Evolutionary conservation across 2,888 invertebrate genomes (phyloP), one percentile per base, ranked within the genome.

Genomic region (Dorcus parallelipipedus): DNA sequence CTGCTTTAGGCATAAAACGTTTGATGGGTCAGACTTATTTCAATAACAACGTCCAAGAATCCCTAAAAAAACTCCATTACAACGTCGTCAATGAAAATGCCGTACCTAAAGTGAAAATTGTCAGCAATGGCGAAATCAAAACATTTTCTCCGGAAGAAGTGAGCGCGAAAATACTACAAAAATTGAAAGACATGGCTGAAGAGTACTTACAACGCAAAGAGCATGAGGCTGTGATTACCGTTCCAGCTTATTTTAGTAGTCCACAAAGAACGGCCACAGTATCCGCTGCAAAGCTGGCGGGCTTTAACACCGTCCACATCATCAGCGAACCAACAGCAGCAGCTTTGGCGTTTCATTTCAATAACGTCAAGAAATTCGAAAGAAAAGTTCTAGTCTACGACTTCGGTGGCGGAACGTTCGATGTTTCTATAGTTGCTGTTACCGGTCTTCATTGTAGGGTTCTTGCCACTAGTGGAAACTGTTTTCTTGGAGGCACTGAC

Each of bases 201-300:
- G 40, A 41, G 14, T 57, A 63, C 38, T 45, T 68, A 6, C 61
- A 61, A 3, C 9, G 58, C n/a, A 38, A 17, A 6, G 61, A 68
- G 3, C 56, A 38, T 10, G 67, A 63, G 49, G 69, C 64, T 23
- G 67, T 69, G 9, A 63, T 70, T 38, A 70, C 71, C 1, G 70
- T 71, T 9, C 71, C 71, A 2, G 70, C 71, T 1, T 67, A 69
- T 60, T 71, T 71, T 43, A 69, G 63, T 56, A 63, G 68, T 45
- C 20, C 20, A 20, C 20, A 20, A 20, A 20, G 20, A 20, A 20
- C 20, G 20, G 20, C 20, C 20, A 20, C 69, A 3, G 64, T 66
- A 52, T 63, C 64, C 9, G 69, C 69, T n/a, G 70, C 62, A 6
- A 54, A 48, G 49, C 60, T 66, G 9, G 67, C 67, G 7, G 70